A percentile compares a stretch with the other conserved stretches of the same genome.
phyloP scores from a whole-genome alignment of 2,113 vertebrate genomes.

The Pomatorhinus ruficollis region DNA sequence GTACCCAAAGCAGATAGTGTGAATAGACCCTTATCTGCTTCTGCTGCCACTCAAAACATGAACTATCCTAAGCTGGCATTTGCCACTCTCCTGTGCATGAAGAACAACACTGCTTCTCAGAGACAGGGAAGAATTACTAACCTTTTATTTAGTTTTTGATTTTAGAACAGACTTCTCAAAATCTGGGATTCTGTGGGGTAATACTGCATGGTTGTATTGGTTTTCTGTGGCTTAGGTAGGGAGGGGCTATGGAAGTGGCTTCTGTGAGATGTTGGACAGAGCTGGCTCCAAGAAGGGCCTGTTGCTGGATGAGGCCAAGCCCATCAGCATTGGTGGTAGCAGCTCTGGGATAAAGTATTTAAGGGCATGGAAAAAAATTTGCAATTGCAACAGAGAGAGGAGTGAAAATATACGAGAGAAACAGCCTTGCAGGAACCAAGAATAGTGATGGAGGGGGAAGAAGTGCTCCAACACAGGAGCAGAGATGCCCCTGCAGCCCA shows the following conservation, averaged over 20 bases:
- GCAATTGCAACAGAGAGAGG: not conserved
- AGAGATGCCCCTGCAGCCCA: too few relatives aligned
- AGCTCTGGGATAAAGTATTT: not conserved
- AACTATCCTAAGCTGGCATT: not conserved
- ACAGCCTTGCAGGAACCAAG: not conserved
- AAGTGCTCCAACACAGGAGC: not conserved
- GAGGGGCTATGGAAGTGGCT: accelerated
- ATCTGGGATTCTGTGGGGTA: not conserved
- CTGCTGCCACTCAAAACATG: not conserved
- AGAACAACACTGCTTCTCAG: not conserved
- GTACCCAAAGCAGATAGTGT: not conserved
- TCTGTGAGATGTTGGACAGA: not conserved
- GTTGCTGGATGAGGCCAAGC: not conserved
- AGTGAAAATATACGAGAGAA: not conserved
- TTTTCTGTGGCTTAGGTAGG: not conserved
- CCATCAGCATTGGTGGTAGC: not conserved
- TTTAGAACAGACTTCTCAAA: not conserved
- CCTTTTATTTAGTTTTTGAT: not conserved
- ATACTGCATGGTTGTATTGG: not conserved
- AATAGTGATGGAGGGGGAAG: not conserved
- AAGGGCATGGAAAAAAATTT: not conserved
- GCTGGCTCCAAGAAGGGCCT: not conserved
- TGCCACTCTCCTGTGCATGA: not conserved
- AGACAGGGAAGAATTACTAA: not conserved
- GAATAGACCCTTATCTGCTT: not conserved